Base-by-base conservation (phyloP, 2,888 invertebrate genomes). In the Lottia scabra region DNA sequence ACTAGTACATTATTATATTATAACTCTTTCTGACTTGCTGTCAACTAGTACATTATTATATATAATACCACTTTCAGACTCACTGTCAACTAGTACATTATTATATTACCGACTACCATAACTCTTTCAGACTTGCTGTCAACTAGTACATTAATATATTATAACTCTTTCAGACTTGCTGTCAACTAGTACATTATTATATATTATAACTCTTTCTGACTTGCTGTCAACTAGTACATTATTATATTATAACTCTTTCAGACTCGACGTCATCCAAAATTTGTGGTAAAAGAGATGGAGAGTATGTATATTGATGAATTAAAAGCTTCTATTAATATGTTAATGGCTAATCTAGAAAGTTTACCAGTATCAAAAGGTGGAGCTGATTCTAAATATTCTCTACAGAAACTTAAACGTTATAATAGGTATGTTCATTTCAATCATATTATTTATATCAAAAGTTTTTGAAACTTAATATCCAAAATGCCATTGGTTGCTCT, bases 281-380 rank as follows among this genome's bases (percentile, higher is more conserved):
- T 99, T 92, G 98, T 99, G 79, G 93, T 99, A 84, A 99, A 99
- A 93, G 99, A 99, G 92, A 99, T 99, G 99, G 99, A 99, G 91
- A 96, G 97, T 70, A 93, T 99, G 87, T 99, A 98, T 92, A 95
- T 99, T 87, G 99, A 99, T 92, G 99, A 99, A 91, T 92, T 98
- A 87, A 97, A 98, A 91, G 95, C 98, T 75, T 97, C 98, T 80
- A 98, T 99, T 90, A 99, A 98, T 91, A 93, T 97, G 84, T 92
- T 99, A 87, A 99, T 99, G 96, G 96, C 96, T 79, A 99, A 99
- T 92, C 92, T 99, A 90, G 99, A 99, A 92, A 98, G 98, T 73
- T 93, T 99, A 79, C 99, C 99, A 65, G 99, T 99, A 78, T 97
- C 98, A 75, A 98, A 99, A 91, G 98, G 98, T 87, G 96, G 97